Conservation (phyloP, 2,113 vertebrate genomes). For the Rhizomys pruinosus region DNA sequence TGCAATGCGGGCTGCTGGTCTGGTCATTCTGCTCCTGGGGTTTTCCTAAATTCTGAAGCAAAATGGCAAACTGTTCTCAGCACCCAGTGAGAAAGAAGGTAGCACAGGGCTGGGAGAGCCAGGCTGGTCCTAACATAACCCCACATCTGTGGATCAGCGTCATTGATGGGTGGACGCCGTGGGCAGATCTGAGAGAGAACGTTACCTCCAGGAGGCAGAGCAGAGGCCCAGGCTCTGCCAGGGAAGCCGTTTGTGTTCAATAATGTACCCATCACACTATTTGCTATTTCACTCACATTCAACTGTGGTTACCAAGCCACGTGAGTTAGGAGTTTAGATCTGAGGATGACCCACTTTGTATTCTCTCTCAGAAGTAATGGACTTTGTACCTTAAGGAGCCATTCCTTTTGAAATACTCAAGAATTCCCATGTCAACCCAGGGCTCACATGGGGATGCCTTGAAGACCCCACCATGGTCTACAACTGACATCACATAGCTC, state of each 20-base stretch:
- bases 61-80: conserved; percentile 42
- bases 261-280: not conserved
- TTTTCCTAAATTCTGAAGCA: conserved; percentile 54
- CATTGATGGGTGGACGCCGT: not conserved
- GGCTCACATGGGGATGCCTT: conserved; percentile 6
- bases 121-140: not conserved
- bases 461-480: not conserved
- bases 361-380: conserved; percentile 56
- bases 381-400: conserved; percentile 2
- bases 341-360: conserved; percentile 55
- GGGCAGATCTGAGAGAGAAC: not conserved
- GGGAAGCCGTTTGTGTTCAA: conserved; percentile 19
- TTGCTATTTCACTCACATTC: conserved; percentile 64
- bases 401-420: conserved; percentile 53
- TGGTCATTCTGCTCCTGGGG: conserved; percentile 52
- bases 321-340: not conserved
- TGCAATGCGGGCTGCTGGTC: not conserved
- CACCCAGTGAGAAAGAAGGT: not conserved
- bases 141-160: not conserved
- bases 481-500: not conserved
- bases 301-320: not conserved
- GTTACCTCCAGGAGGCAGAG: not conserved
- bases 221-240: not conserved
- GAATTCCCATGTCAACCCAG: conserved; percentile 39
- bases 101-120: not conserved